These are phyloP conservation scores for Zaprionus kolodkinae DNA, from an alignment of 1,140 invertebrate species.

Conservation along the genomic window DNA sequence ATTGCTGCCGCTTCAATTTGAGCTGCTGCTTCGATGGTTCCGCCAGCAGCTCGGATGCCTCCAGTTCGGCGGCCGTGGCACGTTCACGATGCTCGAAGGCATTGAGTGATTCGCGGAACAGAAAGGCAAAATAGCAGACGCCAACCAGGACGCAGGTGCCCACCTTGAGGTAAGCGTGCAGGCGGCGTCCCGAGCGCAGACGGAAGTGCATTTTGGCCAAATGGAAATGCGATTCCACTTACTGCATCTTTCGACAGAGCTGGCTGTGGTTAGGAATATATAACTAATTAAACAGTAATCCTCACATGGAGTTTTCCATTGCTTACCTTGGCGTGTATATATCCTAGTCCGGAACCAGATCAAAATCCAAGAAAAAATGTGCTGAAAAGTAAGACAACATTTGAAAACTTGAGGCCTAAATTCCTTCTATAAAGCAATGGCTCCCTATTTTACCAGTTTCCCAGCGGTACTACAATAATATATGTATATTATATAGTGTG, in stretches of 20 bases:
- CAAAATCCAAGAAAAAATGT: no score
- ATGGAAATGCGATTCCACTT: not conserved
- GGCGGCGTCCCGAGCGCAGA: constrained; percentile 70
- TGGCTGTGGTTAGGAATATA: no score
- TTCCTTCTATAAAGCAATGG: not conserved
- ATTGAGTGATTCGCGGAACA: constrained; percentile 79
- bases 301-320: no score
- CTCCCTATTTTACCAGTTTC: no score
- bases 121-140: constrained; percentile 76
- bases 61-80: constrained; percentile 46
- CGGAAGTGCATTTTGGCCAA: constrained; percentile 68
- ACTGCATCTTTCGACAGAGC: not conserved
- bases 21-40: constrained; percentile 62
- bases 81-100: constrained; percentile 75
- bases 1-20: constrained; percentile 63
- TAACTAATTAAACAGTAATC: no score
- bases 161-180: constrained; percentile 76
- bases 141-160: constrained; percentile 67
- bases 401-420: not conserved
- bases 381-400: no score
- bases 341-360: not conserved
- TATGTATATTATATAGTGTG: not conserved
- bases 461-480: not conserved
- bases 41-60: constrained; percentile 30
- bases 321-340: not conserved